A percentile compares a stretch with the other conserved stretches of the same genome.
phyloP scores from a whole-genome alignment of 2,113 vertebrate genomes.

The Phoenicopterus ruber region DNA sequence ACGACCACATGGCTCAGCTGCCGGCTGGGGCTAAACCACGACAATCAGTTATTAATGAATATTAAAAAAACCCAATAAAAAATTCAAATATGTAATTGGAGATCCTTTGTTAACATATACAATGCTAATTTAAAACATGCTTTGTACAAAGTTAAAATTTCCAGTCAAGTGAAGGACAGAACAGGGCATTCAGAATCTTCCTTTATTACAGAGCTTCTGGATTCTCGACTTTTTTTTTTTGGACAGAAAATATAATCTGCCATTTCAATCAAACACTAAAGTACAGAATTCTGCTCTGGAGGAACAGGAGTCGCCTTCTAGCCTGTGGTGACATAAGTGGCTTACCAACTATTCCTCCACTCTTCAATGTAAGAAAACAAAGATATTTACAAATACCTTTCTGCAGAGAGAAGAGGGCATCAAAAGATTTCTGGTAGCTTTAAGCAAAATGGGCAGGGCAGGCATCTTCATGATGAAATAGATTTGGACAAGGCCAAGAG shows the following conservation, averaged over 20 bases:
- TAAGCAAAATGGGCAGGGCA: background rate
- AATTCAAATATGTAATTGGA: background rate
- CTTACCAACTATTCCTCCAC: background rate
- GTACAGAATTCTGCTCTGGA: background rate
- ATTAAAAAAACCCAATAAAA: background rate
- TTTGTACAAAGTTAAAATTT: background rate
- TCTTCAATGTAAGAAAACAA: background rate
- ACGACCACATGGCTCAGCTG: too few species aligned
- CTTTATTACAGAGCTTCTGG: background rate
- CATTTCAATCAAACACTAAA: background rate
- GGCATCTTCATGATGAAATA: background rate
- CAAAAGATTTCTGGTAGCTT: background rate
- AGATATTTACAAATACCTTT: background rate
- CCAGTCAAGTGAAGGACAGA: background rate
- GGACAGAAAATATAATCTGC: background rate
- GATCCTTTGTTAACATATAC: background rate
- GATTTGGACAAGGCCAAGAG: background rate
- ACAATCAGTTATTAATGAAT: background rate
- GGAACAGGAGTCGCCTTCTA: background rate
- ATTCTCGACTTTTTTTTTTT: background rate
- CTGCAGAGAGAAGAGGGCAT: background rate
- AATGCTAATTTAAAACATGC: background rate
- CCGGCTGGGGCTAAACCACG: too few species aligned
- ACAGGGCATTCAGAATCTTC: background rate
- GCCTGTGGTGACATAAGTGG: background rate